phyloP scores from a whole-genome alignment of 2,888 invertebrate genomes.

The Parnassius orleans region DNA sequence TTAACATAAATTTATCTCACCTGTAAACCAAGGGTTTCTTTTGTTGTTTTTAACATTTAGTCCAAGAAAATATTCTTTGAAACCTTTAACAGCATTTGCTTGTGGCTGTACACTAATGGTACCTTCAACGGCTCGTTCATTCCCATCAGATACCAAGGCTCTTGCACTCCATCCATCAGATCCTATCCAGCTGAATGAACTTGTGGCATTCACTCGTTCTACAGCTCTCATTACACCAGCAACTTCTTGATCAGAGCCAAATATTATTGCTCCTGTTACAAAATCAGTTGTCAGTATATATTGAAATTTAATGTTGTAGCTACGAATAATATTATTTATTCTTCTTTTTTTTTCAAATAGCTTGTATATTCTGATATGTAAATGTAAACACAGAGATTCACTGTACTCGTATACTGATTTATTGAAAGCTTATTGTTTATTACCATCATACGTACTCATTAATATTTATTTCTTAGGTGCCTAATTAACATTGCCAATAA shows the following conservation, averaged over 20 bases:
- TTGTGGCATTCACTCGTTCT: constrained; percentile 89
- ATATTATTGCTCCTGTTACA: constrained; percentile 90
- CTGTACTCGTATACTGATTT: no score
- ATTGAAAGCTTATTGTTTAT: no score
- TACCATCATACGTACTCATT: no score
- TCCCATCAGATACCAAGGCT: constrained; percentile 90
- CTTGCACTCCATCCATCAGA: constrained; percentile 98
- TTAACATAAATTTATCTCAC: constrained; percentile 67
- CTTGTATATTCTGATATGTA: no score
- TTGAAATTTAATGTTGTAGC: no score
- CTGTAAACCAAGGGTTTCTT: constrained; percentile 97
- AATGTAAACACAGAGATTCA: no score
- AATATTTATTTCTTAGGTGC: no score
- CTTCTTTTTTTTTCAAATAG: no score
- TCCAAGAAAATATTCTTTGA: constrained; percentile 91
- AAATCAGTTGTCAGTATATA: neutral
- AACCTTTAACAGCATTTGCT: constrained; percentile 92
- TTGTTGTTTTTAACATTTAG: constrained; percentile 92
- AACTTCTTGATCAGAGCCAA: constrained; percentile 97
- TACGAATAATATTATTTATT: no score
- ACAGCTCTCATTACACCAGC: constrained; percentile 97
- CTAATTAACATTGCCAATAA: no score
- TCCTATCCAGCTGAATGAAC: constrained; percentile 96
- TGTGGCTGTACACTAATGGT: constrained; percentile 96
- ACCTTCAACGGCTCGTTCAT: constrained; percentile 88